These are phyloP conservation scores for Trissoscelio sp. DNA, from an alignment of 2,888 invertebrate genomes.

Conservation along the genomic window DNA sequence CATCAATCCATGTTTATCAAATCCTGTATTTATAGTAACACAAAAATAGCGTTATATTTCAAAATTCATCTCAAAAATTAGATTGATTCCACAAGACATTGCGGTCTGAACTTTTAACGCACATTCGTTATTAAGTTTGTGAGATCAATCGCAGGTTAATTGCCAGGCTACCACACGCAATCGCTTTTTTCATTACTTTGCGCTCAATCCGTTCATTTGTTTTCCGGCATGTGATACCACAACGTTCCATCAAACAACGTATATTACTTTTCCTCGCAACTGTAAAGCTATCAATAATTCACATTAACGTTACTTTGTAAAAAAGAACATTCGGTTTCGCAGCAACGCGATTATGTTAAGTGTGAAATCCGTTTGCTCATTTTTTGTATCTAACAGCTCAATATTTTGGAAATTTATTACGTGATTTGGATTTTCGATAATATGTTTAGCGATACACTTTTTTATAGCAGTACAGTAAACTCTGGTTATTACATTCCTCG, in stretches of 20 bases:
- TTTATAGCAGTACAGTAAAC: too few relatives aligned
- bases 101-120: not conserved
- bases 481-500: too few relatives aligned
- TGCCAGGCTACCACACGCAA: constrained; percentile 15
- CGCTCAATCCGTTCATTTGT: constrained; percentile 40
- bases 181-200: constrained; percentile 37
- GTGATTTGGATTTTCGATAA: too few relatives aligned
- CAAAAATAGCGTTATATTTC: too few relatives aligned
- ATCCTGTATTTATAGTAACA: too few relatives aligned
- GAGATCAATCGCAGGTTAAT: constrained; percentile 19
- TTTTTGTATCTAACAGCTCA: too few relatives aligned
- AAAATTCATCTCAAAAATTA: too few relatives aligned
- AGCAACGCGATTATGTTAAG: not conserved
- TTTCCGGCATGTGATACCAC: constrained; percentile 36
- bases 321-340: constrained; percentile 8
- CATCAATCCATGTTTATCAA: too few relatives aligned
- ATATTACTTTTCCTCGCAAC: constrained; percentile 27
- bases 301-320: constrained; percentile 10
- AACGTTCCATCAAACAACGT: constrained; percentile 23
- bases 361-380: not conserved
- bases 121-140: constrained; percentile 25
- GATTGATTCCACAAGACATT: not conserved
- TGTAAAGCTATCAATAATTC: constrained; percentile 41
- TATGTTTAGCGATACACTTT: too few relatives aligned
- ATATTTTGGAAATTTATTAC: too few relatives aligned